Conservation (phyloP, 2,113 vertebrate species). For the Myiozetetes cayanensis region DNA sequence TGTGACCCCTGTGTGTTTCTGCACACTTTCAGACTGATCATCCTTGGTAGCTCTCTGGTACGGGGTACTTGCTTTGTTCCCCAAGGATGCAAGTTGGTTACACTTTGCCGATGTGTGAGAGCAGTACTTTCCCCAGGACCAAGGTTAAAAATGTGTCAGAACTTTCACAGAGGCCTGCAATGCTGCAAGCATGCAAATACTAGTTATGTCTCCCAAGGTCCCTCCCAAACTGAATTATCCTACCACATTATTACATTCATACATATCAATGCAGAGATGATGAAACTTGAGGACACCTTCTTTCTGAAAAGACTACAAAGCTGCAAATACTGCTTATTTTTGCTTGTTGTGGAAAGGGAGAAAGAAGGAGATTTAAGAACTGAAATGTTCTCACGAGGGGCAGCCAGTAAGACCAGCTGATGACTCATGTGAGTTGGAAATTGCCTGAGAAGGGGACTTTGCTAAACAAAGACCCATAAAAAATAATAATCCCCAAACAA, state of each 20-base stretch:
- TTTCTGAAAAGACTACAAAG: neutral
- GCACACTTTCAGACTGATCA: neutral
- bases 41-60: neutral
- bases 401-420: neutral
- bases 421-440: neutral
- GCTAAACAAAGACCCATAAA: neutral
- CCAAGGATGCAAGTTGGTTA: fast-evolving
- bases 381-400: neutral
- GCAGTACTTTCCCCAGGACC: neutral
- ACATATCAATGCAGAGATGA: neutral
- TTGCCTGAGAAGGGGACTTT: neutral
- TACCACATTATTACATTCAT: neutral
- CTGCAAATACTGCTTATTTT: neutral
- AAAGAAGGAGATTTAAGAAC: neutral
- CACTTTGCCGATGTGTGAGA: fast-evolving
- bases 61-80: fast-evolving
- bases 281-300: neutral
- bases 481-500: neutral
- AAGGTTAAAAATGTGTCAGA: neutral
- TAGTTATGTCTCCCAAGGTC: neutral
- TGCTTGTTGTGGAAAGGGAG: neutral
- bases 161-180: neutral
- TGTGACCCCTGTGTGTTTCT: neutral
- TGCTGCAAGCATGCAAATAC: neutral
- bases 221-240: neutral